phyloP scores from a whole-genome alignment of 2,113 vertebrate species.

The Limanda limanda region DNA sequence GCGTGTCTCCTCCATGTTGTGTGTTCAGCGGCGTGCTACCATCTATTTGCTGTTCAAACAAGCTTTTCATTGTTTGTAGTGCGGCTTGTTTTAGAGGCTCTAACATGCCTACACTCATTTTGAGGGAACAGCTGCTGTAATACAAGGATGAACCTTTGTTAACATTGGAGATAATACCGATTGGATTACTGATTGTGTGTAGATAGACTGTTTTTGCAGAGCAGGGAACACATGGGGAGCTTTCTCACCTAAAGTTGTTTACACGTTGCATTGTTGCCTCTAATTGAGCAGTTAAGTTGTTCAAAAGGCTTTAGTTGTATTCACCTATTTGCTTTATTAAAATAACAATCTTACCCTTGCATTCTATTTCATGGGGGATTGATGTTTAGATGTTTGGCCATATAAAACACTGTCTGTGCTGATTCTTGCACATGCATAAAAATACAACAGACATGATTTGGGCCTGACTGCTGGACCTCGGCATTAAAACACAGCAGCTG shows the following conservation, averaged over 20 bases:
- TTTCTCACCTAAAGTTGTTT: no score
- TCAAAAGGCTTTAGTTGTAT: background rate
- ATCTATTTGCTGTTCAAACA: slow-evolving; percentile 51
- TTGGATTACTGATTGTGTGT: slow-evolving; percentile 1
- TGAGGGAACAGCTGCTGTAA: slow-evolving; percentile 8
- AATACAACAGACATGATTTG: background rate
- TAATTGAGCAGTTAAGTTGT: background rate
- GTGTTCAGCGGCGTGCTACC: slow-evolving; percentile 21
- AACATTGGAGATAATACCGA: background rate
- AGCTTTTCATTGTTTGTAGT: slow-evolving; percentile 18
- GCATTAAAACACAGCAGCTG: slow-evolving; percentile 42
- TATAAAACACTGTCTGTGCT: no score
- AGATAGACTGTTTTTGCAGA: background rate
- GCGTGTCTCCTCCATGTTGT: background rate
- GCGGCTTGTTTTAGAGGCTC: slow-evolving; percentile 40
- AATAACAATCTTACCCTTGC: background rate
- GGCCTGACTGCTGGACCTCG: background rate
- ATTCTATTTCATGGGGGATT: background rate
- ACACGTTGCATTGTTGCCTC: no score
- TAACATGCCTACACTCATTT: background rate
- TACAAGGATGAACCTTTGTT: slow-evolving; percentile 19
- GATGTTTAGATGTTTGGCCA: background rate
- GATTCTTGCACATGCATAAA: background rate
- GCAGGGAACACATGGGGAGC: no score
- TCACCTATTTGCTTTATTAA: background rate